phyloP scores from a whole-genome alignment of 2,113 vertebrate species.

The Mirounga angustirostris region DNA sequence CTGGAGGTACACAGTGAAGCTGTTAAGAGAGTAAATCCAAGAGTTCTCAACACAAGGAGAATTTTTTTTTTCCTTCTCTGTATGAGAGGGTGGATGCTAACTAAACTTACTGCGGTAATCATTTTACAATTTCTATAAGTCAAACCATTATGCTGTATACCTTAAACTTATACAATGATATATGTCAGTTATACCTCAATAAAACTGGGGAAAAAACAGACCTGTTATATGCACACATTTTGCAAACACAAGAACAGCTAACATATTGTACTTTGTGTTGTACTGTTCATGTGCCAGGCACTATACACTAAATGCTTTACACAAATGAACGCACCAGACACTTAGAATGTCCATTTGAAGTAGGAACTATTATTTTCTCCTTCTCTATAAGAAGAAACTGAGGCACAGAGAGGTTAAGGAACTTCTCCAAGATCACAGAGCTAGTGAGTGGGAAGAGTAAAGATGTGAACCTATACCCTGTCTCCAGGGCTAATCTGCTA shows the following conservation, averaged over 20 bases:
- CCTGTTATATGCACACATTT: neutral
- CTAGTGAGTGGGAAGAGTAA: neutral
- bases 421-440: neutral
- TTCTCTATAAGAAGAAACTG: neutral
- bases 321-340: neutral
- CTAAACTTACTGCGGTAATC: neutral
- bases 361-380: neutral
- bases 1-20: neutral
- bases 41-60: neutral
- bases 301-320: neutral
- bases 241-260: neutral
- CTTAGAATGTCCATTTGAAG: neutral
- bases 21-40: neutral
- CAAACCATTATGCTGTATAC: neutral
- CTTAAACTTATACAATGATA: neutral
- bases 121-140: neutral
- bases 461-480: neutral
- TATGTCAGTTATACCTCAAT: neutral
- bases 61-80: neutral
- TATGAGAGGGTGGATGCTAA: neutral
- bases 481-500: neutral
- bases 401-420: neutral
- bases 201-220: neutral
- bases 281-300: neutral
- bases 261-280: constrained; percentile 23